Evolutionary conservation across 2,888 invertebrate species (phyloP), one percentile per base, ranked within the genome.

Genomic region (Argyresthia goedartella): DNA sequence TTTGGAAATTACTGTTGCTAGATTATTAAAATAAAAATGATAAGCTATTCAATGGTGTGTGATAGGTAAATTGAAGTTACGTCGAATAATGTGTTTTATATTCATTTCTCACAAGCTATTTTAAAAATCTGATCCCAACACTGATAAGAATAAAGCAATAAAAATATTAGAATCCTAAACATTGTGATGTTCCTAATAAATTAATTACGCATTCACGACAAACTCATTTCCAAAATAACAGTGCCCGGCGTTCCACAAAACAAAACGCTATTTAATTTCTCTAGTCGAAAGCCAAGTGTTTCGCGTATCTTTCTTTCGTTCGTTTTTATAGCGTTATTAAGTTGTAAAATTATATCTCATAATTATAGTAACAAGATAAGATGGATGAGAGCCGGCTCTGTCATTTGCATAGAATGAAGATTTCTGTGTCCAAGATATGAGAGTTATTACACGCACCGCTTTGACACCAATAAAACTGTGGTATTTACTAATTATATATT

Each of bases 401-500:
- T 13, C 16, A 53, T 53, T 53, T 53, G 53, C 53, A 53, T 53
- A 51, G 48, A 53, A 53, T 53, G 53, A 49, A 49, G 51, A 44
- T 51, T 51, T 51, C 51, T 53, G 53, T 53, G 48, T 43, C 53
- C 33, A 34, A n/a, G 25, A 25, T 25, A 25, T 4, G 25, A 25
- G 25, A 25, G 25, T 25, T 25, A 25, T 25, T 25, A 25, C 25
- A 25, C 25, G 25, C 25, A n/a, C 42, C n/a, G 13, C n/a, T 44
- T 66, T 73, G 77, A 77, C 77, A 77, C 75, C 66, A 70, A 76
- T 72, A 61, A 67, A 57, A 69, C 76, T 63, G 66, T 66, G 58
- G 25, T 25, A n/a, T 25, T 25, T 25, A 25, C 25, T 25, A 25
- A 25, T 25, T 25, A 25, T 25, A 25, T 25, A 25, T 25, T 25